phyloP scores from a whole-genome alignment of 2,113 vertebrate genomes.

The Saguinus imperator region DNA sequence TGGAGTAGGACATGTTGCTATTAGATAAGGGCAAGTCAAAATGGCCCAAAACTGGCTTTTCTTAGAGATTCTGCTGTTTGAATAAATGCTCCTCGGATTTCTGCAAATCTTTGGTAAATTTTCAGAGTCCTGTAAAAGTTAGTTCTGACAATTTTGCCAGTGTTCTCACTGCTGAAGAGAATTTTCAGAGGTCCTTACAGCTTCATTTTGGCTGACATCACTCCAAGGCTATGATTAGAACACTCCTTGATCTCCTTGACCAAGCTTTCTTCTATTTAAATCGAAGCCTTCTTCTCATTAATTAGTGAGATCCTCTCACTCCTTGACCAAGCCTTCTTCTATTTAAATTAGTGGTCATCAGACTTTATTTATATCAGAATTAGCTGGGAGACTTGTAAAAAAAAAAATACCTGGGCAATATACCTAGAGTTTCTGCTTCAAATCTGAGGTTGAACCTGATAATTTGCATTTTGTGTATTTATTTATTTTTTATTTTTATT shows the following conservation, averaged over 20 bases:
- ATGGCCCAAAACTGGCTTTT: not conserved
- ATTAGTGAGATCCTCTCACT: not conserved
- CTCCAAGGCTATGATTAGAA: not conserved
- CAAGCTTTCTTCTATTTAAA: not conserved
- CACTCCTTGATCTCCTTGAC: not conserved
- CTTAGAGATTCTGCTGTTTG: not conserved
- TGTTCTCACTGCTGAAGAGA: not conserved
- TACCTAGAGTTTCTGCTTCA: not conserved
- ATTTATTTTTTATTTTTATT: not conserved
- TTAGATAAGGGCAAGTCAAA: not conserved
- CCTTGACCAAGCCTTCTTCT: not conserved
- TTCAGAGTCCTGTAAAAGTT: not conserved
- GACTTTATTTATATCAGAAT: not conserved
- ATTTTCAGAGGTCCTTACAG: not conserved
- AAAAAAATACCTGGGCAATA: not conserved
- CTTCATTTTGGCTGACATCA: slow-evolving; percentile 19
- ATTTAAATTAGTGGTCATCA: not conserved
- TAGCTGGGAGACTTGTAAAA: not conserved
- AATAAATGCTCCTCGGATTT: not conserved
- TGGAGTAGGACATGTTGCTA: not conserved
- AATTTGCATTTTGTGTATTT: not conserved
- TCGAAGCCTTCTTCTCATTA: not conserved
- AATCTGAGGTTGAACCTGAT: not conserved
- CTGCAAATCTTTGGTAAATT: slow-evolving; percentile 15
- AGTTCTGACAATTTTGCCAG: not conserved